Percentiles rank a stretch among this genome's conserved stretches.
phyloP scores from a whole-genome alignment of 2,888 invertebrate genomes.

The Ennomos quercinarius region DNA sequence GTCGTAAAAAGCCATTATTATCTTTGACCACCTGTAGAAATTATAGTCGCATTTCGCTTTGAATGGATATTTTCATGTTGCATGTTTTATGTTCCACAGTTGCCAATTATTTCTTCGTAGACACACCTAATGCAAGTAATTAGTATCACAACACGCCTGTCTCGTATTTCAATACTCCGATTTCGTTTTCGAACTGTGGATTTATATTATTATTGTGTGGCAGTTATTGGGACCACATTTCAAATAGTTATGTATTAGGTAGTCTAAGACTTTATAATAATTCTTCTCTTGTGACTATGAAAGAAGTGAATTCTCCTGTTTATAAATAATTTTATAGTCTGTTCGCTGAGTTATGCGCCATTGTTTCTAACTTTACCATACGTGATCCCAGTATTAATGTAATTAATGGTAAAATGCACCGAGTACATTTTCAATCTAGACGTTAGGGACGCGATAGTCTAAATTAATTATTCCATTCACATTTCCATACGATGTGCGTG shows the following conservation, averaged over 20 bases:
- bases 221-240: not conserved
- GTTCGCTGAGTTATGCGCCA: conserved; percentile 8
- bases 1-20: conserved; percentile 37
- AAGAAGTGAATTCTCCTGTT: not conserved
- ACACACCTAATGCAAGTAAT: not conserved
- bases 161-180: not conserved
- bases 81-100: not conserved
- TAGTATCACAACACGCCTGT: not conserved
- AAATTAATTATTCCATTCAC: conserved; percentile 56
- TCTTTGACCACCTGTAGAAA: conserved; percentile 30
- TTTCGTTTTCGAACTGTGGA: not conserved
- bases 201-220: not conserved
- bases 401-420: conserved; percentile 1
- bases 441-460: conserved; percentile 50
- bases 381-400: conserved; percentile 8
- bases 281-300: not conserved
- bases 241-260: not conserved
- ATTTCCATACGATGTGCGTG: conserved; percentile 49
- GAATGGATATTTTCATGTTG: conserved; percentile 6
- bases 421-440: conserved; percentile 31
- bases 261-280: not conserved
- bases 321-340: conserved; percentile 5
- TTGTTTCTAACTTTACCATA: conserved; percentile 5
- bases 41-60: conserved; percentile 32
- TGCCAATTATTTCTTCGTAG: conserved; percentile 6